Evolutionary conservation across 2,888 invertebrate genomes (phyloP), one percentile per base, ranked within the genome.

Genomic region (Salpingus planirostris): DNA sequence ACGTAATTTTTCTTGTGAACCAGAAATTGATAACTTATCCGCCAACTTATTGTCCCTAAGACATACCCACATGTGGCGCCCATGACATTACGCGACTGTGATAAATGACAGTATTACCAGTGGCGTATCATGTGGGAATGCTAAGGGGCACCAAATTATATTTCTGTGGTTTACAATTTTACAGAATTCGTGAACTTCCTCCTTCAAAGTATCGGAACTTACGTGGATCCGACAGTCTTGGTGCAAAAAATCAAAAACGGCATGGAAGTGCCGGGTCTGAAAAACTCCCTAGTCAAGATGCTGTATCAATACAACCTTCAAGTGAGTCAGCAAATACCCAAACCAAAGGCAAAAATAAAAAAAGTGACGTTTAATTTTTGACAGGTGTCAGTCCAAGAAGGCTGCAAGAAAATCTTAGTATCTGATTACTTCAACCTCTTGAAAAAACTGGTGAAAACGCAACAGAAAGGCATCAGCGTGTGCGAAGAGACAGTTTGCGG

Each of bases 241-340:
- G 84, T 97, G 31, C 73, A 83, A 52, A 79, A 81, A 60, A 96
- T 98, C 43, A 78, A 86, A 50, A 71, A 80, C 0, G 81, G 84
- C 2, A 79, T 89, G 65, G 73, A 85, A 60, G 91, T 98, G 50
- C 88, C 89, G 5, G 90, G 90, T 21, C 68, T 97, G 23, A 82
- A 92, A 48, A 82, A 86, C 52, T 88, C 93, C 0, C 69, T 97
- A 6, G 89, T 90, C 1, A 93, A 92, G 68, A 91, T 97, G 79
- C 75, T 97, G 66, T 84, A 87, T 51, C 97, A 97, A 61, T 96
- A 91, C 62, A 89, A 88, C 56, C 70, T 95, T 36, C 93, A 95
- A 67, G 79, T 80, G 57, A 49, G 33, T 38, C 3, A 6, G 5
- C 12, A 13, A 5, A 5, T 23, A 29, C 24, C 13, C 15, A 14